These are phyloP conservation scores for Chelmon rostratus DNA, from an alignment of 2,797 vertebrate species.

Conservation along the genomic window DNA sequence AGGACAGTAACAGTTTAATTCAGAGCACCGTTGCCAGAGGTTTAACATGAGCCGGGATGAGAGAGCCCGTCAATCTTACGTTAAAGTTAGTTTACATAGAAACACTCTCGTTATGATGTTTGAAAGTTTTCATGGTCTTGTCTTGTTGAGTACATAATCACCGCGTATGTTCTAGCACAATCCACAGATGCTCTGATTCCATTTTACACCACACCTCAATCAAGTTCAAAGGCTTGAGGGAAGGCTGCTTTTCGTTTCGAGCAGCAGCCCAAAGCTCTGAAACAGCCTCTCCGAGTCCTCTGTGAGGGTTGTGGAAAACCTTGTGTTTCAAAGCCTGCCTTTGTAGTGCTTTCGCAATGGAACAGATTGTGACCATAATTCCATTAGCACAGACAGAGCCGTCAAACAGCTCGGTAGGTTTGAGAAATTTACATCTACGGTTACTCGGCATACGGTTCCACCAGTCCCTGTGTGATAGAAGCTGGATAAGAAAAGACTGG, in stretches of 20 bases:
- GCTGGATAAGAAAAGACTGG: not conserved
- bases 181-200: constrained; percentile 4
- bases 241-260: constrained; percentile 2
- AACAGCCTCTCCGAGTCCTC: not conserved
- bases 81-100: not conserved
- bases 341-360: not conserved
- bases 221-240: constrained; percentile 24
- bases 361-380: not conserved
- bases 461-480: not conserved
- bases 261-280: not conserved
- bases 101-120: constrained; percentile 2
- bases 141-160: constrained; percentile 6
- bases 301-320: not conserved
- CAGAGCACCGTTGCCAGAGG: not conserved
- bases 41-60: constrained; percentile 17
- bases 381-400: not conserved
- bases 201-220: constrained; percentile 17
- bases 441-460: not conserved
- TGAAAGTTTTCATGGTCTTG: constrained; percentile 1
- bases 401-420: not conserved
- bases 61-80: not conserved
- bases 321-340: not conserved
- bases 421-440: not conserved
- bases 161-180: constrained; percentile 20
- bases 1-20: constrained; percentile 9